Evolutionary conservation across 2,888 invertebrate species (phyloP).

Genomic region (Clostera curtula): DNA sequence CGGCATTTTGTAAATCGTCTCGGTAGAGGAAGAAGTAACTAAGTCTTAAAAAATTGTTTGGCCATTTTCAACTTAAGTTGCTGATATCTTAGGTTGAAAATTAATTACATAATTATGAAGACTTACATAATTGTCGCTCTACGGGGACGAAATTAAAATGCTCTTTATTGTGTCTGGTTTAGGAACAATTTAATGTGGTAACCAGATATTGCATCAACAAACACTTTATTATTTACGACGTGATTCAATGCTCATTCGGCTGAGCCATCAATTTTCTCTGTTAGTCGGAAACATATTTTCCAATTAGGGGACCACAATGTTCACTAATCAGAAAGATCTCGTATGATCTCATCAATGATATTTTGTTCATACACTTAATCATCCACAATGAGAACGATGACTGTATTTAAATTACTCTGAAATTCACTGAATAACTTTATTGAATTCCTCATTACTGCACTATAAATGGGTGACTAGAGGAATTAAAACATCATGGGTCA

Average conservation of each 20-base stretch:
- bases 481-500: too few relatives aligned
- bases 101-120: too few relatives aligned
- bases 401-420: slow-evolving; percentile 4
- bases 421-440: slow-evolving; percentile 8
- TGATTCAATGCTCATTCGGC: slow-evolving; percentile 1
- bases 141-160: too few relatives aligned
- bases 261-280: slow-evolving; percentile 2
- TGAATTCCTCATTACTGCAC: not conserved
- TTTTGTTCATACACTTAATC: slow-evolving; percentile 10
- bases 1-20: slow-evolving; percentile 34
- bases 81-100: too few relatives aligned
- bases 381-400: slow-evolving; percentile 10
- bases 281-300: not conserved
- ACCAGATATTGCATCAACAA: not conserved
- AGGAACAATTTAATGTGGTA: not conserved
- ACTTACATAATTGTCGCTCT: too few relatives aligned
- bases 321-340: slow-evolving; percentile 9
- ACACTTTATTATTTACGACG: too few relatives aligned
- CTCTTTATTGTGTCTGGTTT: slow-evolving; percentile 1
- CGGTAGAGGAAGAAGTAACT: too few relatives aligned
- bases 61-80: too few relatives aligned
- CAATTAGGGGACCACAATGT: slow-evolving; percentile 9
- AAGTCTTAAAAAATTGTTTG: too few relatives aligned
- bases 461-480: not conserved
- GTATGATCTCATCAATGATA: slow-evolving; percentile 15